phyloP scores from a whole-genome alignment of 2,113 vertebrate genomes.

The Procavia capensis region DNA sequence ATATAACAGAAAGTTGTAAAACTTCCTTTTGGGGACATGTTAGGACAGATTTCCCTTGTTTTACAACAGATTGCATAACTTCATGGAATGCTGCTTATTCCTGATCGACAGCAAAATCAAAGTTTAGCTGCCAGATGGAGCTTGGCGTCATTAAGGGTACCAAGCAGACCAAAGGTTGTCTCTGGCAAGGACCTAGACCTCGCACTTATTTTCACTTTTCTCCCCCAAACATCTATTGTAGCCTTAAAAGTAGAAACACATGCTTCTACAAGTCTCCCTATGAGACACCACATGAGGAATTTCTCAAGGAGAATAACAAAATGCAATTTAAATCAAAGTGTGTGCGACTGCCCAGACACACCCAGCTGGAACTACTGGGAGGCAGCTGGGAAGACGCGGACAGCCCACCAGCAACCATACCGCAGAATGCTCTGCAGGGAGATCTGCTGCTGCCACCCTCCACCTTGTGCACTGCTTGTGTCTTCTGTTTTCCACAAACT shows the following conservation, averaged over 20 bases:
- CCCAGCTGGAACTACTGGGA: neutral
- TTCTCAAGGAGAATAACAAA: slow-evolving; percentile 55
- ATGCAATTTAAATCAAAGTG: slow-evolving; percentile 54
- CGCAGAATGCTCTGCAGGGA: neutral
- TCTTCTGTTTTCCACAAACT: neutral
- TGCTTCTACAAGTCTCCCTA: neutral
- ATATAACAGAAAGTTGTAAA: neutral
- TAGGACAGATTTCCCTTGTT: too few relatives aligned
- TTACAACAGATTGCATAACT: neutral
- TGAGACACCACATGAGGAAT: slow-evolving; percentile 42
- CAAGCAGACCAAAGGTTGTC: neutral
- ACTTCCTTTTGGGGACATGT: too few relatives aligned
- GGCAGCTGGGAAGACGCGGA: slow-evolving; percentile 45
- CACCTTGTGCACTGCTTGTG: neutral
- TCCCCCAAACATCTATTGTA: slow-evolving; percentile 14
- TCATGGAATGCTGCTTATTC: slow-evolving; percentile 16
- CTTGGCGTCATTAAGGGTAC: neutral
- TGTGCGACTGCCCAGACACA: slow-evolving; percentile 1
- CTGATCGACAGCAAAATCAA: slow-evolving; percentile 38
- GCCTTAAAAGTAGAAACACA: slow-evolving; percentile 69
- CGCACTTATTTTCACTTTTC: slow-evolving; percentile 10
- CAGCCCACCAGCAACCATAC: slow-evolving; percentile 47
- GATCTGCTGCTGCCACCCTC: neutral
- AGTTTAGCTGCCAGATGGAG: neutral
- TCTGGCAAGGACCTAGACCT: slow-evolving; percentile 23